These are phyloP conservation scores for Propithecus perrieri DNA, from an alignment of 2,797 vertebrate species.

Conservation along the genomic window DNA sequence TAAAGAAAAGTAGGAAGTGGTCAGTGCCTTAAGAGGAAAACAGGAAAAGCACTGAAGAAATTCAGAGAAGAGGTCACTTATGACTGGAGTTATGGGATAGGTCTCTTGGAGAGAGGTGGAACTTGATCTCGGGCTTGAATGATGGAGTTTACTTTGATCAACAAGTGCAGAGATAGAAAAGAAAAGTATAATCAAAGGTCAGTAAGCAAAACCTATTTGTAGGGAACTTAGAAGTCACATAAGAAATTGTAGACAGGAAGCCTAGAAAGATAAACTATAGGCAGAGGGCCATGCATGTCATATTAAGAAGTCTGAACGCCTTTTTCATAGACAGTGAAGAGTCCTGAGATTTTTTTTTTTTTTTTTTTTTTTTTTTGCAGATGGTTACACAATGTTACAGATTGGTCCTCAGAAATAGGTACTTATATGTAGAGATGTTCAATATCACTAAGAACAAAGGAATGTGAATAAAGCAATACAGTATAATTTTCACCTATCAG, in stretches of 20 bases:
- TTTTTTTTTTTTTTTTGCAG: background rate
- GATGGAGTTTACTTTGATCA: background rate
- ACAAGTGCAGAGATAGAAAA: background rate
- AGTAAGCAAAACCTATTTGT: background rate
- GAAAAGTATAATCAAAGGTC: background rate
- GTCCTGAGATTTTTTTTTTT: background rate
- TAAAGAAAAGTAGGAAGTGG: background rate
- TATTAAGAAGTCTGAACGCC: background rate
- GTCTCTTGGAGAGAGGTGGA: background rate
- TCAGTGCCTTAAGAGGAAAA: background rate
- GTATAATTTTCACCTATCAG: background rate
- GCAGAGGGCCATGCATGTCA: background rate
- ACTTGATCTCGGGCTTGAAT: background rate
- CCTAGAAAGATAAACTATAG: background rate
- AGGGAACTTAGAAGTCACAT: background rate
- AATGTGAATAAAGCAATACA: background rate
- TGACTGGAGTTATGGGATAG: background rate
- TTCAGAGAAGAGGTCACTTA: background rate
- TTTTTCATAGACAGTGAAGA: background rate
- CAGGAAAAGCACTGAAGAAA: background rate
- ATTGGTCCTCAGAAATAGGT: background rate
- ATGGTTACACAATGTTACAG: background rate
- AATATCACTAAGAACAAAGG: background rate
- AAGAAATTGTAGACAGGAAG: background rate
- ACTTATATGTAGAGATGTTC: background rate